These are phyloP conservation scores for Anoplopoma fimbria DNA, from an alignment of 2,113 vertebrate species.

Conservation along the genomic window DNA sequence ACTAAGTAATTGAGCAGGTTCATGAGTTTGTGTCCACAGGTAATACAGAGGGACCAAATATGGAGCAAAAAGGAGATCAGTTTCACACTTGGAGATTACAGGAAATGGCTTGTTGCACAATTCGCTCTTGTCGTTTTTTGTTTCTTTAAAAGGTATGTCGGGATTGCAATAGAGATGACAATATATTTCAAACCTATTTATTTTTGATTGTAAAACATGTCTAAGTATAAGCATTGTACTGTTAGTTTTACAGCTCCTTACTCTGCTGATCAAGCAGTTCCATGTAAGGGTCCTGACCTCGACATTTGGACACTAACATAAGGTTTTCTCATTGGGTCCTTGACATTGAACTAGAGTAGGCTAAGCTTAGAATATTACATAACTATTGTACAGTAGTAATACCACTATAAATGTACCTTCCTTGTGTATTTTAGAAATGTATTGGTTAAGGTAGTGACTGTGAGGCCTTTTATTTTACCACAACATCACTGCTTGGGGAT, in stretches of 20 bases:
- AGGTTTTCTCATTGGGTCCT: neutral
- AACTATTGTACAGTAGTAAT: neutral
- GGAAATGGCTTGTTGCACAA: neutral
- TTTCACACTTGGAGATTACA: neutral
- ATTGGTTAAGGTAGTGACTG: neutral
- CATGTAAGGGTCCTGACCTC: neutral
- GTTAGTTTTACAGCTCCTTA: neutral
- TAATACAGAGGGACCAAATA: neutral
- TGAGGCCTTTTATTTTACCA: neutral
- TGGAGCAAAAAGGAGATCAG: neutral
- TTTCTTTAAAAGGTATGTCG: too few relatives aligned
- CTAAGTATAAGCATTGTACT: neutral
- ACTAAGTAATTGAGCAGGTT: neutral
- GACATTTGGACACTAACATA: neutral
- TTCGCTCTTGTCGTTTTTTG: too few relatives aligned
- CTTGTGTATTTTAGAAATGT: neutral
- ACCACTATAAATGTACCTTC: neutral
- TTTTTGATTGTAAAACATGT: neutral
- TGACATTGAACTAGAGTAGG: neutral
- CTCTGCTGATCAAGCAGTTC: neutral
- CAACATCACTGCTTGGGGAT: neutral
- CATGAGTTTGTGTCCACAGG: neutral
- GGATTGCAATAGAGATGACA: too few relatives aligned
- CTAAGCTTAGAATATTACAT: neutral
- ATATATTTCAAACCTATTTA: neutral